These are phyloP conservation scores for Polylopha cassiicola DNA, from an alignment of 2,888 invertebrate genomes.

Conservation along the genomic window DNA sequence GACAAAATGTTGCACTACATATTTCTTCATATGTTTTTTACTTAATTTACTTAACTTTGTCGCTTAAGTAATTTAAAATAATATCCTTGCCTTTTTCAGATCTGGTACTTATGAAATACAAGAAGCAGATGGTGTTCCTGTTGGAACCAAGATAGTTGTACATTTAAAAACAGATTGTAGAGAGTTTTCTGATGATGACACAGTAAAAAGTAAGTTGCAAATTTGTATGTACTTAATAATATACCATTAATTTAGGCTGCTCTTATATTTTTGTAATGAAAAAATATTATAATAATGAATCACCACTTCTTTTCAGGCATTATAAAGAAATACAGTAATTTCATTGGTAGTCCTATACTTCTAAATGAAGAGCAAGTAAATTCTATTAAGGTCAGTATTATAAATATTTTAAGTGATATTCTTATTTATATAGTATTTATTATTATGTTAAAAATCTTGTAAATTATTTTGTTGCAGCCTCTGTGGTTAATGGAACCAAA, in stretches of 20 bases:
- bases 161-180: constrained; percentile 92
- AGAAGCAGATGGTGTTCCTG: constrained; percentile 88
- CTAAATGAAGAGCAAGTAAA: constrained; percentile 94
- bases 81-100: constrained; percentile 59
- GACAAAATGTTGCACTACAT: no score
- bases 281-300: neutral
- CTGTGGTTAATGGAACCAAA: constrained; percentile 96
- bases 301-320: constrained; percentile 77
- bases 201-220: constrained; percentile 80
- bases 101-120: constrained; percentile 93
- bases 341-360: constrained; percentile 94
- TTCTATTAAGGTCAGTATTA: constrained; percentile 81
- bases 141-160: constrained; percentile 95
- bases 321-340: constrained; percentile 97
- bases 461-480: constrained; percentile 75
- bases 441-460: constrained; percentile 4
- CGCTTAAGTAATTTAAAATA: neutral
- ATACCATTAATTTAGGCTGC: no score
- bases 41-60: no score
- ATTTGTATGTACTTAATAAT: constrained; percentile 3
- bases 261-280: no score
- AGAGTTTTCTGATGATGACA: constrained; percentile 92
- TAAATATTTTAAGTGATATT: neutral
- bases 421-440: constrained; percentile 12
- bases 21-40: no score